Evolutionary conservation across 1,140 invertebrate genomes (phyloP).

Genomic region (Drosophila burlai): DNA sequence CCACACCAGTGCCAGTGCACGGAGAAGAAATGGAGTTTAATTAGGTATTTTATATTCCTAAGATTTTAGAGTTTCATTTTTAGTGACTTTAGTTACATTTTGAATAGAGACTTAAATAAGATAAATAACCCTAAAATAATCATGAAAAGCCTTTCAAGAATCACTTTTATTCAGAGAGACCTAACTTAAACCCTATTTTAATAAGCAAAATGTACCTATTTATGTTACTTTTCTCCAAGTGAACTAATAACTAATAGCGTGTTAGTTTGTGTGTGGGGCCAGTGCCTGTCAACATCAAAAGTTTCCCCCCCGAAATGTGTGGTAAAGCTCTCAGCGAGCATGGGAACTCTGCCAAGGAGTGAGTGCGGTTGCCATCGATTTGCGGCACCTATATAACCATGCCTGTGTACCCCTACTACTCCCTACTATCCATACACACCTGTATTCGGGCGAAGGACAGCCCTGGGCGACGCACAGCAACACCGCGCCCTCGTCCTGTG

Average conservation of each 20-base stretch:
- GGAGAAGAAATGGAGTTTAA: not conserved
- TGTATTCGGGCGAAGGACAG: constrained; percentile 91
- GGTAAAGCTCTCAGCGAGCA: constrained; percentile 46
- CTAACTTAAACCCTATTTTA: not conserved
- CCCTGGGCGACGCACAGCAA: constrained; percentile 90
- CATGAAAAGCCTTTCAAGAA: not conserved
- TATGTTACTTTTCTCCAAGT: constrained; percentile 13
- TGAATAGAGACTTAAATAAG: not conserved
- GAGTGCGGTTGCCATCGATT: constrained; percentile 60
- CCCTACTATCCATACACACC: constrained; percentile 85
- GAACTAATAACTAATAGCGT: constrained; percentile 50
- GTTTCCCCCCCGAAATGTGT: constrained; percentile 67
- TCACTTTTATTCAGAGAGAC: not conserved
- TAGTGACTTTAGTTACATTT: too few relatives aligned
- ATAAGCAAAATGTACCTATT: too few relatives aligned
- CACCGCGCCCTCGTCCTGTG: constrained; percentile 91
- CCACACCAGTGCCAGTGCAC: constrained; percentile 31
- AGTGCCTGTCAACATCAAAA: constrained; percentile 74
- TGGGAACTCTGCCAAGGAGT: constrained; percentile 13
- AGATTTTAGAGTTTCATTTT: too few relatives aligned
- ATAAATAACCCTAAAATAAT: not conserved
- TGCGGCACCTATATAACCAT: constrained; percentile 36
- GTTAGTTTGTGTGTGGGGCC: constrained; percentile 14
- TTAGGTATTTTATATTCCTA: not conserved
- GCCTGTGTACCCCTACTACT: constrained; percentile 1